Conservation (phyloP, 2,113 vertebrate species). For the Columba janthina region DNA sequence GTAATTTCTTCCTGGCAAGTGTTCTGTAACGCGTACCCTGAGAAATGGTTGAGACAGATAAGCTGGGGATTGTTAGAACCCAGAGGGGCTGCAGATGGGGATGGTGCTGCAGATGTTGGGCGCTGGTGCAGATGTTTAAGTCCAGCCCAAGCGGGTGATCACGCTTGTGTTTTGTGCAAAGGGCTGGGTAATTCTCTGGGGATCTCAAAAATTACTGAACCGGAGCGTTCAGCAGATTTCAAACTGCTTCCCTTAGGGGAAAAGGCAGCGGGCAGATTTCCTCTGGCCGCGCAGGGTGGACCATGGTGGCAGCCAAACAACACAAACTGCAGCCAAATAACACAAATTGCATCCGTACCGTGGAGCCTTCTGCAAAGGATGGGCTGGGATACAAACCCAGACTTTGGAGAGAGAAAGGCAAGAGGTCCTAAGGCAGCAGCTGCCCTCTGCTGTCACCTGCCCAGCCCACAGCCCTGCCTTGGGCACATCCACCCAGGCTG, state of each 20-base stretch:
- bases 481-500: not conserved
- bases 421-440: not conserved
- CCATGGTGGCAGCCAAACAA: fast-evolving
- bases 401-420: not conserved
- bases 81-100: not conserved
- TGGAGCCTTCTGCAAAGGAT: not conserved
- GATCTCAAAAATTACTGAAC: not conserved
- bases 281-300: fast-evolving
- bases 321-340: not conserved
- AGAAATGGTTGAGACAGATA: not conserved
- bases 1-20: not conserved
- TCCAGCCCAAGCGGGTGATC: too few relatives aligned
- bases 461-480: not conserved
- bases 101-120: fast-evolving
- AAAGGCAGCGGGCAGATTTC: not conserved
- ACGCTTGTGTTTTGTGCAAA: not conserved
- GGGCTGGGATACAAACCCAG: not conserved
- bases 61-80: too few relatives aligned
- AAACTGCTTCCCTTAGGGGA: not conserved
- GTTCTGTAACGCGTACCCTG: not conserved
- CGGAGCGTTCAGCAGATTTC: fast-evolving
- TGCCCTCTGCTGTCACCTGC: not conserved
- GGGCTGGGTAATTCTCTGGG: not conserved
- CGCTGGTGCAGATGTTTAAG: not conserved
- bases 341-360: not conserved